Evolutionary conservation across 2,113 vertebrate genomes (phyloP), one percentile per base, ranked within the genome.

Genomic region (Microcebus jonahi): DNA sequence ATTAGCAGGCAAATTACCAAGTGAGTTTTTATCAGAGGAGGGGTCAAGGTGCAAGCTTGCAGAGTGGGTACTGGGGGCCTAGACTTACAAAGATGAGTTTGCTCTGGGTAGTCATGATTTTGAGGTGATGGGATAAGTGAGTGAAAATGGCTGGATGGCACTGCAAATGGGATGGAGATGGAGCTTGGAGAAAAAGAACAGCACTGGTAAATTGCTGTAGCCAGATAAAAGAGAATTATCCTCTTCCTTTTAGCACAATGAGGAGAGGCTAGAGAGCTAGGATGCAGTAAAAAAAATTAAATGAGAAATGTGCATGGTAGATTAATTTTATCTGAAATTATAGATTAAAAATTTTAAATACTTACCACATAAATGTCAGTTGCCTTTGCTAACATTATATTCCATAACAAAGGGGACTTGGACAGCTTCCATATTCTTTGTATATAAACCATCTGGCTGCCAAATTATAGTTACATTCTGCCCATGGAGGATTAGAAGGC

Each of bases 291-390:
- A 18, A 59, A 50, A 36, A 11, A 23, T 39, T 50, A 48, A 80
- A 57, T 86, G 67, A 83, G 27, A 82, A 94, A 73, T 88, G 8
- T 59, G 27, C 82, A 36, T 85, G 42, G 53, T 90, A 50, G 25
- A 14, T 93, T 86, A 83, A 79, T 63, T 80, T 93, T 61, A n/a
- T 86, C 50, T 96, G 11, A 27, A 91, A n/a, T 61, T 91, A 6
- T n/a, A 93, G 42, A 36, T 12, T 55, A 71, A 93, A 65, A 27
- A 17, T 76, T 48, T 21, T 76, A 97, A 94, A 53, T 25, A 67
- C 20, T 53, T 23, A 27, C 42, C 57, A 88, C 63, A 75, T 85
- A 88, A 48, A 59, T 88, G 36, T 27, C 84, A 65, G 89, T 89
- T 95, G 70, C 70, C 48, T 76, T 94, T 63, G 76, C 42, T 93